Evolutionary conservation across 2,113 vertebrate genomes (phyloP), one percentile per base, ranked within the genome.

Genomic region (Ciconia boyciana): DNA sequence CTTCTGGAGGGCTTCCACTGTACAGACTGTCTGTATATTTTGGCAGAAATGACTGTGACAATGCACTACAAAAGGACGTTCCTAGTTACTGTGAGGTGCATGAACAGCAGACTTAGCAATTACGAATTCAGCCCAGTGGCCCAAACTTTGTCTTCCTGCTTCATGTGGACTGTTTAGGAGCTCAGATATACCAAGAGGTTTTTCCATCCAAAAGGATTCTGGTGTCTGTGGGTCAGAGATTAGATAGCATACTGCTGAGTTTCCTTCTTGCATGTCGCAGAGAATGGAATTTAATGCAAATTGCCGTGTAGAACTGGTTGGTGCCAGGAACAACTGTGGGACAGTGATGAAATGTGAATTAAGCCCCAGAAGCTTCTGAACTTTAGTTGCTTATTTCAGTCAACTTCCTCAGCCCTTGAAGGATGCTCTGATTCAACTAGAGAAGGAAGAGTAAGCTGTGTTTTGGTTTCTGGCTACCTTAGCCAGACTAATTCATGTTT

Each of bases 121-220:
- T 52, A 15, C 11, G 24, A 34, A 64, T 64, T 75, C 17, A 62
- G 32, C 9, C 28, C 22, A 25, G 21, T 49, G 6, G 20, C 19
- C 52, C 25, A 57, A 39, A 36, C 13, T 51, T 88, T 34, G 3
- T 41, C 10, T 26, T 88, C 17, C 16, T 61, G 1, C 11, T 81
- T 46, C 22, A 31, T 13, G 14, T 44, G 24, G 11, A 6, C 3
- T 25, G 3, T 39, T 29, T 22, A n/a, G 39, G 20, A 69, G 24
- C 9, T 66, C 19, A 44, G 10, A 3, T 32, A 8, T 6, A 39
- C 16, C 24, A 46, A 36, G 0, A 4, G 3, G 3, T 65, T 44
- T 71, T 64, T 71, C 21, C 3, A 52, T 21, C 10, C 25, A 18
- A 18, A 62, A 41, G 21, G 25, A 28, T 54, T n/a, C 16, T 28